Percentiles rank a stretch among this genome's conserved stretches.
phyloP scores from a whole-genome alignment of 2,113 vertebrate species.

The Pavo muticus region DNA sequence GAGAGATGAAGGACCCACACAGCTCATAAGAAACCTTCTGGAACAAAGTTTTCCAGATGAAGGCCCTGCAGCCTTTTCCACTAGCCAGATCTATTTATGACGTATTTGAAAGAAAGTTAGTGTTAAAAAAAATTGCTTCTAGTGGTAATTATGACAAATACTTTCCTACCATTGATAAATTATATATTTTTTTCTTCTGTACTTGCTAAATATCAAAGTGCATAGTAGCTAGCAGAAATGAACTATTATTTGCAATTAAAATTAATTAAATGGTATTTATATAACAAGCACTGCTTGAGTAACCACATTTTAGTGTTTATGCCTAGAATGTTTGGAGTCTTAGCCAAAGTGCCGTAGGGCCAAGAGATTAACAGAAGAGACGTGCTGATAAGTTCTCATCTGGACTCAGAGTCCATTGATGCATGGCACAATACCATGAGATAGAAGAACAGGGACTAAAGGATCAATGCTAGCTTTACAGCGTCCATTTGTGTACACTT shows the following conservation, averaged over 20 bases:
- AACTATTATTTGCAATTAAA: background rate
- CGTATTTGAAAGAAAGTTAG: background rate
- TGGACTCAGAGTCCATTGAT: background rate
- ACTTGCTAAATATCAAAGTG: background rate
- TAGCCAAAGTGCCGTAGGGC: background rate
- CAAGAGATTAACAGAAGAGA: background rate
- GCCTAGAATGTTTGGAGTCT: background rate
- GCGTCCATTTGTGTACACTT: slow-evolving; percentile 11
- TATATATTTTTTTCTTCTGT: background rate
- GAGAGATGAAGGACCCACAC: background rate
- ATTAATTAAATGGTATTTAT: background rate
- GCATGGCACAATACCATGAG: background rate
- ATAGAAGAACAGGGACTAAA: background rate
- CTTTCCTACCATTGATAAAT: background rate
- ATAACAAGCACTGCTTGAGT: background rate
- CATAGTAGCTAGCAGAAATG: background rate
- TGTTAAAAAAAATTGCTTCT: background rate
- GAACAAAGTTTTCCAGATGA: background rate
- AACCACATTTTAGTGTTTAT: background rate
- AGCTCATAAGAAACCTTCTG: background rate
- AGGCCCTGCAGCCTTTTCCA: background rate
- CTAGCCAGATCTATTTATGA: background rate
- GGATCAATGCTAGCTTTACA: background rate
- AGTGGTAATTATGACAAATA: background rate
- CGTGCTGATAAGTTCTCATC: background rate